phyloP scores from a whole-genome alignment of 2,797 vertebrate species.

The Coregonus ussuriensis region DNA sequence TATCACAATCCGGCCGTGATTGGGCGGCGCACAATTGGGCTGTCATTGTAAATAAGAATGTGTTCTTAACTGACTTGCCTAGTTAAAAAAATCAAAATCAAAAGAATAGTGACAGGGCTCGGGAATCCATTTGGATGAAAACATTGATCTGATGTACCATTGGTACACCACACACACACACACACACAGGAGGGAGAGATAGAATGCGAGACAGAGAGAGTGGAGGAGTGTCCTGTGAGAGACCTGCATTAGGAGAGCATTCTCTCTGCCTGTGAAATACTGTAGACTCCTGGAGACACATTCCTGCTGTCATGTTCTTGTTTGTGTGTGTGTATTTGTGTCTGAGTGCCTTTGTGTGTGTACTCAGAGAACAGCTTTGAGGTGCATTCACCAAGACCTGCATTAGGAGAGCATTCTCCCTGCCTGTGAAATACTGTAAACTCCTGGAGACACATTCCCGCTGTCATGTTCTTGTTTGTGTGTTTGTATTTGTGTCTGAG shows the following conservation, averaged over 20 bases:
- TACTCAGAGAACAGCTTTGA: slow-evolving; percentile 11
- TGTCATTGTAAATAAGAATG: too few relatives aligned
- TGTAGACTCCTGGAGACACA: slow-evolving; percentile 32
- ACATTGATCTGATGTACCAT: slow-evolving; percentile 11
- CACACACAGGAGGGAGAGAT: neutral
- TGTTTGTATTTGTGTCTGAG: neutral
- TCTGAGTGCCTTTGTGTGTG: neutral
- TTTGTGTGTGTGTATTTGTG: neutral
- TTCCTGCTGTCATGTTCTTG: slow-evolving; percentile 17
- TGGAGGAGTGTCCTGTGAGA: slow-evolving; percentile 39
- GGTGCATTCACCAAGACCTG: neutral
- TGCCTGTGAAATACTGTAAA: slow-evolving; percentile 35
- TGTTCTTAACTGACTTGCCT: too few relatives aligned
- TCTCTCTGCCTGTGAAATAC: slow-evolving; percentile 36
- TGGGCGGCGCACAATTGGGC: too few relatives aligned
- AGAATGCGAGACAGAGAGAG: slow-evolving; percentile 28
- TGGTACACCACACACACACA: slow-evolving; percentile 31
- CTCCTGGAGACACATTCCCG: slow-evolving; percentile 26
- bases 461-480: slow-evolving; percentile 17
- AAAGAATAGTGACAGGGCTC: neutral
- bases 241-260: neutral
- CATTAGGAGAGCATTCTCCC: slow-evolving; percentile 14
- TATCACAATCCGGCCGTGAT: too few relatives aligned
- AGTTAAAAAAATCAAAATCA: too few relatives aligned
- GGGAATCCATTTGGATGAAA: neutral